Conservation (phyloP, 2,888 invertebrate genomes). For the Therioaphis trifolii region DNA sequence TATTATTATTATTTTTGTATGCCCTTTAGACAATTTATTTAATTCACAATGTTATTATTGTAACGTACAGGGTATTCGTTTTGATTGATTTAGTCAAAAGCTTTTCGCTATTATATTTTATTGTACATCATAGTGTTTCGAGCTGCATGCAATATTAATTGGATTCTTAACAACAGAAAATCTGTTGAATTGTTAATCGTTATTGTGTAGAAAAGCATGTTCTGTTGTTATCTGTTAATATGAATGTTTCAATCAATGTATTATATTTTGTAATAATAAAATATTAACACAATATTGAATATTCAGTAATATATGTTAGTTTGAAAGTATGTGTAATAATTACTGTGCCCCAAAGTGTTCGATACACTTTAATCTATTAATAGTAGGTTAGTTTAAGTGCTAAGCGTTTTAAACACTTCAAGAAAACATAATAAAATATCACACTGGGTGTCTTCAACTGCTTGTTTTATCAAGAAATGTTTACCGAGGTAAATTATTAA, state of each 20-base stretch:
- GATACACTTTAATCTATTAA: no score
- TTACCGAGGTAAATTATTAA: no score
- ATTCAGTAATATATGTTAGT: neutral
- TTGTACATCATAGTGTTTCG: neutral
- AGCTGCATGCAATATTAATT: conserved; percentile 7
- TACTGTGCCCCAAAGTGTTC: no score
- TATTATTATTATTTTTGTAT: conserved; percentile 12
- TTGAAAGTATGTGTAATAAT: no score
- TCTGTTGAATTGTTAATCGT: conserved; percentile 37
- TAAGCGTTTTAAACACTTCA: no score
- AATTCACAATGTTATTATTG: conserved; percentile 33
- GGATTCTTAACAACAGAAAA: conserved; percentile 7
- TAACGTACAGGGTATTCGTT: conserved; percentile 52
- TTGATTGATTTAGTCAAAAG: conserved; percentile 24
- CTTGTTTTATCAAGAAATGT: no score
- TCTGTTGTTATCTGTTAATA: conserved; percentile 33
- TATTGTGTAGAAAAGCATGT: conserved; percentile 21
- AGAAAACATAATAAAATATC: no score
- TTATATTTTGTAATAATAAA: conserved; percentile 33
- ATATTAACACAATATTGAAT: conserved; percentile 1
- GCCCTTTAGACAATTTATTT: conserved; percentile 1
- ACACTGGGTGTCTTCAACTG: no score
- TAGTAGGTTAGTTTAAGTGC: no score
- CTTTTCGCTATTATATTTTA: neutral
- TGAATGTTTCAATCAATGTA: neutral